Conservation (phyloP, 1,140 invertebrate species). For the Hylyphantes graminicola region DNA sequence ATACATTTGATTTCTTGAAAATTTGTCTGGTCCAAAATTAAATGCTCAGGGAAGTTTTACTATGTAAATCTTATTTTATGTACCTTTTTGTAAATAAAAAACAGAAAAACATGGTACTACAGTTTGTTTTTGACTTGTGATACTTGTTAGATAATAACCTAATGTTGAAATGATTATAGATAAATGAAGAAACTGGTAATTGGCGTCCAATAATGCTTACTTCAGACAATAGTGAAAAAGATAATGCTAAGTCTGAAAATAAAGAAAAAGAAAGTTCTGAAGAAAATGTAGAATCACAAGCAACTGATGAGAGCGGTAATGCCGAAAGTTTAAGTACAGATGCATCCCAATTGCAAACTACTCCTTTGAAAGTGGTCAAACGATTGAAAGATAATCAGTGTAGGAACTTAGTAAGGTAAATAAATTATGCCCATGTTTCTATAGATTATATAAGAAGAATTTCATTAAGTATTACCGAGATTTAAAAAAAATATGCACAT, state of each 20-base stretch:
- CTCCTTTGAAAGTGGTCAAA: slow-evolving; percentile 60
- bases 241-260: slow-evolving; percentile 30
- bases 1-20: background rate
- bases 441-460: too few species aligned
- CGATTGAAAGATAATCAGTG: slow-evolving; percentile 65
- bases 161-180: slow-evolving; percentile 64
- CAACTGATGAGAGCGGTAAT: background rate
- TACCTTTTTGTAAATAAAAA: background rate
- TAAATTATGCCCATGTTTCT: background rate
- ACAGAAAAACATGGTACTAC: too few species aligned
- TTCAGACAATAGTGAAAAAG: slow-evolving; percentile 69
- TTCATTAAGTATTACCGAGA: too few species aligned
- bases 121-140: too few species aligned
- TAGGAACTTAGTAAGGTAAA: slow-evolving; percentile 66
- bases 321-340: background rate
- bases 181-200: slow-evolving; percentile 84
- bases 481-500: too few species aligned
- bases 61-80: background rate
- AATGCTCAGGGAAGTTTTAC: background rate
- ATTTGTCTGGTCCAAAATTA: background rate
- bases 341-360: background rate
- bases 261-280: slow-evolving; percentile 62
- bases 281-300: slow-evolving; percentile 46
- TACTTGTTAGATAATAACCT: background rate
- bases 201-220: slow-evolving; percentile 84